These are phyloP conservation scores for Nymphalis c-album DNA, from an alignment of 2,888 invertebrate genomes.

Conservation along the genomic window DNA sequence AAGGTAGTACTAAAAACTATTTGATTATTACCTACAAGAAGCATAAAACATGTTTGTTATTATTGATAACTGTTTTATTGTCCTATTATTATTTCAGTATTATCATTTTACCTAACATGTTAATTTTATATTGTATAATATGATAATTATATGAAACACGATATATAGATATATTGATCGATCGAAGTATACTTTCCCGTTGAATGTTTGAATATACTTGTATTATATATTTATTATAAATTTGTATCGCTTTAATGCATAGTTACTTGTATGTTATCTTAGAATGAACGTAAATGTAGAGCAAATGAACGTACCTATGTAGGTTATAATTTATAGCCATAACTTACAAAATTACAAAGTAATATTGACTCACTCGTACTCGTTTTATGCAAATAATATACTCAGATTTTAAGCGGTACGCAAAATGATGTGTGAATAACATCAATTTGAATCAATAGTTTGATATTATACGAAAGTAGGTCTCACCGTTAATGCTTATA, in stretches of 20 bases:
- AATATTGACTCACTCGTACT: not conserved
- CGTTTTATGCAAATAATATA: constrained; percentile 20
- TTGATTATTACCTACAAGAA: not conserved
- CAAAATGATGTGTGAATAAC: constrained; percentile 8
- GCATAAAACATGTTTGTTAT: not conserved
- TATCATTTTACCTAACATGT: no score
- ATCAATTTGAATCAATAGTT: constrained; percentile 23
- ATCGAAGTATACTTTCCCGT: no score
- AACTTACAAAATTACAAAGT: not conserved
- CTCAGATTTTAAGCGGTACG: constrained; percentile 1
- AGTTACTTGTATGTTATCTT: not conserved
- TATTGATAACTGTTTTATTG: no score
- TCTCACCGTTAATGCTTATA: constrained; percentile 43
- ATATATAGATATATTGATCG: no score
- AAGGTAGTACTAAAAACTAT: not conserved
- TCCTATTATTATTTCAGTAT: no score
- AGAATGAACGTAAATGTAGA: constrained; percentile 1
- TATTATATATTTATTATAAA: not conserved
- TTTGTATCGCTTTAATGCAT: not conserved
- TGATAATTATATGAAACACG: no score
- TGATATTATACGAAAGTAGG: constrained; percentile 35
- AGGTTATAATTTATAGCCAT: not conserved
- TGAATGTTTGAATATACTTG: no score
- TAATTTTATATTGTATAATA: no score
- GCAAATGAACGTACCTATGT: not conserved